Percentiles rank a stretch among this genome's conserved stretches.
Conservation (phyloP, 2,113 vertebrate genomes). For the Phalacrocorax aristotelis region DNA sequence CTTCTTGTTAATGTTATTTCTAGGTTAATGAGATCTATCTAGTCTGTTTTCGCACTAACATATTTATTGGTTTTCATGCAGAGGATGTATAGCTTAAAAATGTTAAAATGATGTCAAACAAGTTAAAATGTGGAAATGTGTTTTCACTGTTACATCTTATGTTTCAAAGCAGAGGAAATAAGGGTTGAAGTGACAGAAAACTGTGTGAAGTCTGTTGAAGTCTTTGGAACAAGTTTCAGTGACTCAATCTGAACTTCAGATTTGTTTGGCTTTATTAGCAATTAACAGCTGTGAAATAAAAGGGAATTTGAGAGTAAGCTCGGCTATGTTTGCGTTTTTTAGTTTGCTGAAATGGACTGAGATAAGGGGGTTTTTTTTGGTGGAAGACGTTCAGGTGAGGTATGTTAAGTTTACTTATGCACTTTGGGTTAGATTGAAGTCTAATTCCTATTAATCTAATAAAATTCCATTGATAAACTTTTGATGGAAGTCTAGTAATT, state of each 20-base stretch:
- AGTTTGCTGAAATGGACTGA: not conserved
- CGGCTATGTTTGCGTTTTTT: not conserved
- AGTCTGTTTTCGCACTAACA: not conserved
- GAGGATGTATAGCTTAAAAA: not conserved
- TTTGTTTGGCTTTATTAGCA: not conserved
- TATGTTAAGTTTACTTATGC: not conserved
- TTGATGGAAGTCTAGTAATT: not conserved
- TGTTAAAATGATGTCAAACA: not conserved
- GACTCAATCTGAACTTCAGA: not conserved
- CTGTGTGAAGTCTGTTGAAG: not conserved
- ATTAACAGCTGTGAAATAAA: conserved; percentile 45
- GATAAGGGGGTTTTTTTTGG: not conserved
- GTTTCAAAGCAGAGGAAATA: not conserved
- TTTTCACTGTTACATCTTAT: not conserved
- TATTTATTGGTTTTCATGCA: conserved; percentile 8
- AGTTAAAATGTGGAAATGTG: not conserved
- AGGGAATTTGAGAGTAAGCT: not conserved
- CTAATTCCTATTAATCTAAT: not conserved
- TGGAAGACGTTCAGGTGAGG: not conserved
- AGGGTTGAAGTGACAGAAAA: not conserved
- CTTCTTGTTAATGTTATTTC: not conserved
- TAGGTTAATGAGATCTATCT: not conserved
- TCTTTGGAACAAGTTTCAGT: not conserved
- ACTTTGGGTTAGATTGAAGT: not conserved
- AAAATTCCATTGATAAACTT: not conserved